Conservation (phyloP, 2,888 invertebrate genomes). For the Rhagium mordax region DNA sequence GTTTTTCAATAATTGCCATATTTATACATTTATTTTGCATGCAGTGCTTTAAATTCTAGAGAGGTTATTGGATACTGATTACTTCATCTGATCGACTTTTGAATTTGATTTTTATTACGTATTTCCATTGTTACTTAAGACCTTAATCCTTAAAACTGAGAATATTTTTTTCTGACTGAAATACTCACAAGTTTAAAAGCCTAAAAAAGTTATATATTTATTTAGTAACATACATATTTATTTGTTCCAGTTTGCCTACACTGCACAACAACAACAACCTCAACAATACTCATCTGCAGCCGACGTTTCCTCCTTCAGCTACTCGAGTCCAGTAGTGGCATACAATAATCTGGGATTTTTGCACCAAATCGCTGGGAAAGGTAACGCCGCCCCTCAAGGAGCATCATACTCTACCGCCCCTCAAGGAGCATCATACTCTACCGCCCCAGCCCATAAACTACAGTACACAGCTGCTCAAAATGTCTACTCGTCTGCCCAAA, state of each 20-base stretch:
- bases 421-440: too few relatives aligned
- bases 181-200: too few relatives aligned
- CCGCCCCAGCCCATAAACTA: slow-evolving; percentile 40
- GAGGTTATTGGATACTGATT: too few relatives aligned
- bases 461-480: slow-evolving; percentile 41
- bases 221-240: not conserved
- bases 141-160: too few relatives aligned
- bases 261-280: slow-evolving; percentile 45
- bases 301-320: slow-evolving; percentile 67
- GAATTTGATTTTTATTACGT: too few relatives aligned
- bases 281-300: slow-evolving; percentile 65
- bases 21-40: too few relatives aligned
- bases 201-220: too few relatives aligned
- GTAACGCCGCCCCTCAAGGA: slow-evolving; percentile 44
- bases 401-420: slow-evolving; percentile 46
- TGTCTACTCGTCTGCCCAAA: slow-evolving; percentile 31
- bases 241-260: slow-evolving; percentile 47
- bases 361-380: slow-evolving; percentile 61
- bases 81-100: too few relatives aligned
- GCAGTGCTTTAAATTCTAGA: too few relatives aligned
- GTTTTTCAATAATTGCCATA: too few relatives aligned
- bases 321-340: slow-evolving; percentile 65
- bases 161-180: too few relatives aligned
- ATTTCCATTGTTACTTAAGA: too few relatives aligned
- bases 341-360: slow-evolving; percentile 66